Evolutionary conservation across 2,113 vertebrate genomes (phyloP).

Genomic region (Catharus fuscescens): DNA sequence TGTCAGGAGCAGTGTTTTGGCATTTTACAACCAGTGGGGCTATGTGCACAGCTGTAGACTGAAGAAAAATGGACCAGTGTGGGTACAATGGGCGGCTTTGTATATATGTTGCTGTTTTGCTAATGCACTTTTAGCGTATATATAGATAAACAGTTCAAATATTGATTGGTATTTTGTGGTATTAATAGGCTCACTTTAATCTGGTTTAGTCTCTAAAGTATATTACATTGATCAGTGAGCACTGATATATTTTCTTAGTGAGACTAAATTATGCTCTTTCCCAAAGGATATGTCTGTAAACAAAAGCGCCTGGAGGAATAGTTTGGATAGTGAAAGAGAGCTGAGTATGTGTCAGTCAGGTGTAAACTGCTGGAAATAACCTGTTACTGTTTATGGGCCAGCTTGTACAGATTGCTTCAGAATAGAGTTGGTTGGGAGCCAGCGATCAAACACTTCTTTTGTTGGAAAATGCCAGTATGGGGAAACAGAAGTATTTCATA

Average conservation of each 20-base stretch:
- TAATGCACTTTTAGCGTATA: conserved; percentile 61
- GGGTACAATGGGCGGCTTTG: conserved; percentile 63
- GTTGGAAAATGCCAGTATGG: conserved; percentile 30
- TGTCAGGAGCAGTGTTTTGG: conserved; percentile 73
- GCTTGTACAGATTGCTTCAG: background rate
- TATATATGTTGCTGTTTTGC: conserved; percentile 58
- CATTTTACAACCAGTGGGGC: conserved; percentile 61
- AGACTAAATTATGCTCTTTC: conserved; percentile 52
- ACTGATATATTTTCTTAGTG: conserved; percentile 51
- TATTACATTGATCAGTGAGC: conserved; percentile 53
- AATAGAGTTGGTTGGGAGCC: background rate
- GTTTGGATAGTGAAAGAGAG: conserved; percentile 29
- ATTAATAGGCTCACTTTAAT: conserved; percentile 53
- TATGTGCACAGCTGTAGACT: conserved; percentile 63
- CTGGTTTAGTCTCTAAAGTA: conserved; percentile 56
- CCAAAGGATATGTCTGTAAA: conserved; percentile 37
- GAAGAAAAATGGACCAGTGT: conserved; percentile 34
- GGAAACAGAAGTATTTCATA: conserved; percentile 42
- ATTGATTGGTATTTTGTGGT: conserved; percentile 44
- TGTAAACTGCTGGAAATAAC: conserved; percentile 64
- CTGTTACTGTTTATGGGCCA: conserved; percentile 53
- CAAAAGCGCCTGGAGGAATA: conserved; percentile 40
- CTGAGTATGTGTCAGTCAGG: conserved; percentile 51
- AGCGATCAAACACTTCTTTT: conserved; percentile 26
- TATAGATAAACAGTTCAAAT: conserved; percentile 69